A percentile compares a stretch with the other conserved stretches of the same genome.
Conservation (phyloP, 2,797 vertebrate species). For the Rhinella marina region DNA sequence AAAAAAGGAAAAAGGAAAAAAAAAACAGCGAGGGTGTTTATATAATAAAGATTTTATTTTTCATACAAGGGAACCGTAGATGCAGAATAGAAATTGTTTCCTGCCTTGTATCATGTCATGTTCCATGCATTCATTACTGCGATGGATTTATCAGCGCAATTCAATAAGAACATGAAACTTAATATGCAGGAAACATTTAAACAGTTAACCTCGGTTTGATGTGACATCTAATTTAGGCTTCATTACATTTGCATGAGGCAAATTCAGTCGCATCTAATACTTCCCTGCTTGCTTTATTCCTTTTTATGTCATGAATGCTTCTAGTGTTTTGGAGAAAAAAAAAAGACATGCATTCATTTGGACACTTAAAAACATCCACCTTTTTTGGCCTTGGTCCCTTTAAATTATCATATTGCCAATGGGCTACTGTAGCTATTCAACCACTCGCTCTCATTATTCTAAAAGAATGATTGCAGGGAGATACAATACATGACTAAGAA, state of each 20-base stretch:
- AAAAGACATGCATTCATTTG: slow-evolving; percentile 51
- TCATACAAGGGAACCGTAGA: neutral
- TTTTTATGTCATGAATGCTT: slow-evolving; percentile 63
- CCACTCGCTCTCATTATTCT: slow-evolving; percentile 48
- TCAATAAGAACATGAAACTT: slow-evolving; percentile 60
- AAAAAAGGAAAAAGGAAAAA: neutral
- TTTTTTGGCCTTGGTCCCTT: slow-evolving; percentile 32
- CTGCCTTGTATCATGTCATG: slow-evolving; percentile 39
- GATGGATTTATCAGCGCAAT: slow-evolving; percentile 43
- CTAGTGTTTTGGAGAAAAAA: slow-evolving; percentile 55
- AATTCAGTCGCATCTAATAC: slow-evolving; percentile 66
- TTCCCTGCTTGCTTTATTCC: slow-evolving; percentile 62
- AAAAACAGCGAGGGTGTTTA: neutral
- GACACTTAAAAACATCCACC: slow-evolving; percentile 53
- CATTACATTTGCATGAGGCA: slow-evolving; percentile 72
- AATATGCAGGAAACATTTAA: slow-evolving; percentile 71
- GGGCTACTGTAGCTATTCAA: slow-evolving; percentile 52
- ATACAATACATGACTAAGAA: slow-evolving; percentile 53
- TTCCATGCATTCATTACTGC: slow-evolving; percentile 37
- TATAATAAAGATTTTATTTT: slow-evolving; percentile 6
- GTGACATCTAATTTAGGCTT: slow-evolving; percentile 72
- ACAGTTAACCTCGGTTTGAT: slow-evolving; percentile 69
- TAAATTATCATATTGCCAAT: slow-evolving; percentile 60
- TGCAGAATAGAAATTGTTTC: slow-evolving; percentile 16
- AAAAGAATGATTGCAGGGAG: slow-evolving; percentile 38